These are phyloP conservation scores for Coracopsis vasa DNA, from an alignment of 2,113 vertebrate genomes.

Conservation along the genomic window DNA sequence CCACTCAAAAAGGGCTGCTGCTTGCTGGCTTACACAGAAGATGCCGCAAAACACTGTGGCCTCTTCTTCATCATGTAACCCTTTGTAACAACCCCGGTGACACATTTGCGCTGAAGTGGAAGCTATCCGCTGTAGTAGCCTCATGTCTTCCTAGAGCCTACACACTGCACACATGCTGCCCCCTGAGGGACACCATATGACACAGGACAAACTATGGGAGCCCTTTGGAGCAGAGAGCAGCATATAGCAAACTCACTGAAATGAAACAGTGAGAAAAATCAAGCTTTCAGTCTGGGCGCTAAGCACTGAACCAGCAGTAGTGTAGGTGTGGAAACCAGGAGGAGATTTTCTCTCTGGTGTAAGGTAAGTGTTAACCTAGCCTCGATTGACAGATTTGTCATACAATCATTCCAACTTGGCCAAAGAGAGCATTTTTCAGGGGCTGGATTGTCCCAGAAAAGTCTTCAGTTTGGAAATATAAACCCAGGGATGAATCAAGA, in stretches of 20 bases:
- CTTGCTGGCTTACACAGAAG: not conserved
- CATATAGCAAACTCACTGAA: not conserved
- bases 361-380: not conserved
- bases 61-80: not conserved
- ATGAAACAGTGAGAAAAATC: not conserved
- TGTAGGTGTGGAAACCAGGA: not conserved
- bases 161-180: not conserved
- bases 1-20: not conserved
- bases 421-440: not conserved
- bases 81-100: not conserved
- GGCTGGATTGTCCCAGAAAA: not conserved
- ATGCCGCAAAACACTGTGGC: not conserved
- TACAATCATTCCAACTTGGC: not conserved
- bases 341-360: not conserved
- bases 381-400: not conserved
- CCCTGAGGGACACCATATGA: not conserved
- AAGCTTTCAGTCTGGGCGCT: fast-evolving
- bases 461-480: not conserved
- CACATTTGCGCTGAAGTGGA: not conserved
- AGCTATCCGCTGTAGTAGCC: not conserved
- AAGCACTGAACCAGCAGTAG: not conserved
- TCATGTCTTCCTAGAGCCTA: not conserved
- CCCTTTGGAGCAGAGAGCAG: not conserved
- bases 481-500: not conserved
- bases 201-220: not conserved